A percentile compares a stretch with the other conserved stretches of the same genome.
These are phyloP conservation scores for Rhingia campestris DNA, from an alignment of 2,888 invertebrate genomes.

Conservation along the genomic window DNA sequence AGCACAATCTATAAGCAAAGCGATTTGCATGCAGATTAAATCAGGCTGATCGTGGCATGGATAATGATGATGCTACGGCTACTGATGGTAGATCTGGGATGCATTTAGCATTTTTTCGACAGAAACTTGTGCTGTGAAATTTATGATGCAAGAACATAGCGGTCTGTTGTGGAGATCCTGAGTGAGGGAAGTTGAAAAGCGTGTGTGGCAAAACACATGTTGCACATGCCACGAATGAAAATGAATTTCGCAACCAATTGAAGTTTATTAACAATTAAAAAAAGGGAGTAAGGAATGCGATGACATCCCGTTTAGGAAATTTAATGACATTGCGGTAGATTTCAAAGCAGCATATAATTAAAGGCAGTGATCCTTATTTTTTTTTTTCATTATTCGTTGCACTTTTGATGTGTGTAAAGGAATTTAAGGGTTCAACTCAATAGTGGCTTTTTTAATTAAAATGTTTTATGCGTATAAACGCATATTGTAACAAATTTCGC, in stretches of 20 bases:
- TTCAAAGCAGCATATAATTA: conserved; percentile 3
- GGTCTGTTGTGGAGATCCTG: background rate
- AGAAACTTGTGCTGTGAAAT: conserved; percentile 19
- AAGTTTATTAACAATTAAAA: conserved; percentile 45
- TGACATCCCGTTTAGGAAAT: conserved; percentile 19
- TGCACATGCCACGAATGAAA: conserved; percentile 32
- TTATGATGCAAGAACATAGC: conserved; percentile 21
- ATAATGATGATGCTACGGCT: background rate
- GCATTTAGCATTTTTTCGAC: conserved; percentile 11
- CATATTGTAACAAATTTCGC: too few relatives aligned
- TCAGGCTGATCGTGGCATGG: background rate
- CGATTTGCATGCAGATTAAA: conserved; percentile 45
- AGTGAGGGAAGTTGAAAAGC: background rate
- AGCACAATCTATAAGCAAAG: conserved; percentile 18
- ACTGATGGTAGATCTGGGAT: background rate
- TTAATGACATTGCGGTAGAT: background rate
- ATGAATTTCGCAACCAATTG: conserved; percentile 46
- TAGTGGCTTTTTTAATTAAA: too few relatives aligned
- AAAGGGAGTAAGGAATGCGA: background rate
- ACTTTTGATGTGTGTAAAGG: too few relatives aligned
- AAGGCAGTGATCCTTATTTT: too few relatives aligned
- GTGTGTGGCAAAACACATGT: conserved; percentile 42
- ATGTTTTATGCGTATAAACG: too few relatives aligned
- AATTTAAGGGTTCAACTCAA: too few relatives aligned
- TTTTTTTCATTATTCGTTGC: too few relatives aligned